A percentile compares a stretch with the other conserved stretches of the same genome.
Evolutionary conservation across 2,113 vertebrate genomes (phyloP).

Genomic region (Noctilio leporinus): DNA sequence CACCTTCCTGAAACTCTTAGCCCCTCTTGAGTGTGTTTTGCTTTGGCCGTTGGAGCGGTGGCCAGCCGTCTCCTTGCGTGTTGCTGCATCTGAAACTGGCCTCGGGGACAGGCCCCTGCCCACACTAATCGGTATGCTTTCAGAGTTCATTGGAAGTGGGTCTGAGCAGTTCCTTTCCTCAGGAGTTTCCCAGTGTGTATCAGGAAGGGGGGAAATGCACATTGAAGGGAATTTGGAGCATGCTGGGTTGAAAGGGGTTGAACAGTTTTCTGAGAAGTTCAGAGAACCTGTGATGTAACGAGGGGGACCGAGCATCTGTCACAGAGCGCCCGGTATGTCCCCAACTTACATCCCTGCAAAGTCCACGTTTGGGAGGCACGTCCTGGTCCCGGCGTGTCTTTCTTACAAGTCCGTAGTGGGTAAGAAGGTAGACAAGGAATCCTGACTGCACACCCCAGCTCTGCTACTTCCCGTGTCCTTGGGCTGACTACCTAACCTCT

Average conservation of each 20-base stretch:
- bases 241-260: neutral
- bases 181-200: neutral
- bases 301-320: neutral
- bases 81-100: neutral
- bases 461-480: neutral
- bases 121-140: neutral
- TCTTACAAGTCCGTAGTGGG: neutral
- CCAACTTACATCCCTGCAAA: neutral
- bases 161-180: neutral
- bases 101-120: neutral
- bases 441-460: neutral
- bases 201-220: neutral
- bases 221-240: neutral
- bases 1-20: neutral
- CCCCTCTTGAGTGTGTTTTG: neutral
- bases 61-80: neutral
- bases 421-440: neutral
- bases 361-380: neutral
- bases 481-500: neutral
- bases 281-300: neutral
- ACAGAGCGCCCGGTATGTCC: neutral
- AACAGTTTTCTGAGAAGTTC: neutral
- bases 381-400: neutral
- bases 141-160: neutral
- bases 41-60: neutral